A percentile compares a stretch with the other conserved stretches of the same genome.
Conservation (phyloP, 2,797 vertebrate genomes). For the Paramormyrops hopkinsi region DNA sequence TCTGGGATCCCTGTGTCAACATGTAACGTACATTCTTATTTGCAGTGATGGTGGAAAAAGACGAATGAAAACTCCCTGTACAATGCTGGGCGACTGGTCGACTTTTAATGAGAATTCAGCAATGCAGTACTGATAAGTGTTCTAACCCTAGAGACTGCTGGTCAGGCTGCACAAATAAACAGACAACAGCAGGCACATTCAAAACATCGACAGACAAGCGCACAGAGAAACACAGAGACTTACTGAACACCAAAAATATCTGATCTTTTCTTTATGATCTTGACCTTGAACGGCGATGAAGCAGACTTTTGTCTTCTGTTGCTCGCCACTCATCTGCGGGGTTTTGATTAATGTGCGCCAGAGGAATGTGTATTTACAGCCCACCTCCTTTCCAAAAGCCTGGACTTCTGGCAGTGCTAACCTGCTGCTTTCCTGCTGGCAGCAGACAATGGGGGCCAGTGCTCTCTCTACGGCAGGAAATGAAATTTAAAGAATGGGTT, state of each 20-base stretch:
- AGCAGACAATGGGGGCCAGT: conserved; percentile 14
- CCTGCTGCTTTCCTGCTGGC: conserved; percentile 9
- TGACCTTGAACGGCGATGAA: conserved; percentile 32
- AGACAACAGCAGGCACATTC: conserved; percentile 12
- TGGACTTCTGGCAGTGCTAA: conserved; percentile 16
- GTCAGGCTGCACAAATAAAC: neutral
- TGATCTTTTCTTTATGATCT: conserved; percentile 14
- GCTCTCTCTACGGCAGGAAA: conserved; percentile 24
- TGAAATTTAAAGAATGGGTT: conserved; percentile 16
- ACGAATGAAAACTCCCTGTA: neutral
- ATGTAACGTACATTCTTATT: neutral
- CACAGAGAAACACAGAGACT: conserved; percentile 2
- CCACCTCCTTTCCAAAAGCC: conserved; percentile 15
- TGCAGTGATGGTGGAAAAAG: neutral
- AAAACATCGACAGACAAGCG: conserved; percentile 1
- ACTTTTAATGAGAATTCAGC: neutral
- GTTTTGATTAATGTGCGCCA: conserved; percentile 15
- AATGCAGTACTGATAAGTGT: neutral
- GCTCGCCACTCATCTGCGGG: neutral
- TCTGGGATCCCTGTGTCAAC: neutral
- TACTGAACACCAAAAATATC: neutral
- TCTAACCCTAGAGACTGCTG: neutral
- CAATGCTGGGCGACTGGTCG: neutral
- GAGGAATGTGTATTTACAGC: conserved; percentile 21
- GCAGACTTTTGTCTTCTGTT: conserved; percentile 1